phyloP scores from a whole-genome alignment of 2,888 invertebrate species.

The Cantharis lateralis region DNA sequence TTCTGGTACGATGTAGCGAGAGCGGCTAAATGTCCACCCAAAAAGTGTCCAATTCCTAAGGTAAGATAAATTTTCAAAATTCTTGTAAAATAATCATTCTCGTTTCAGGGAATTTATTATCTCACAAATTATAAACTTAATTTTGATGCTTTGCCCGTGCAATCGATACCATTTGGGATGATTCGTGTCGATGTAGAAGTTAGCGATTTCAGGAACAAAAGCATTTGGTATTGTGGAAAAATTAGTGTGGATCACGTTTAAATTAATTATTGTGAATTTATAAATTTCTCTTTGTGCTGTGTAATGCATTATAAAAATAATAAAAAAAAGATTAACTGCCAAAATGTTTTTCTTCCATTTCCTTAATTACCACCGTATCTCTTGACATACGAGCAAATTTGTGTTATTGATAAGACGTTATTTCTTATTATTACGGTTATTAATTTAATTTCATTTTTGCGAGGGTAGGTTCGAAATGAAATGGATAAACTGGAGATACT shows the following conservation, averaged over 20 bases:
- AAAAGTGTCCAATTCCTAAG: conserved; percentile 15
- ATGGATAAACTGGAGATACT: background rate
- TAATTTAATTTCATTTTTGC: background rate
- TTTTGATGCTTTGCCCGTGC: background rate
- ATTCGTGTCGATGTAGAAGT: background rate
- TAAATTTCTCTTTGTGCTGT: background rate
- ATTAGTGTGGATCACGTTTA: background rate
- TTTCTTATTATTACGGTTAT: background rate
- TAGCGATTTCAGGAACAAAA: background rate
- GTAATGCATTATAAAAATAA: background rate
- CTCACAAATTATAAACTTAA: conserved; percentile 23
- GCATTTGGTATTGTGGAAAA: background rate
- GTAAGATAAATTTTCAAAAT: background rate
- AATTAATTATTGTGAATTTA: background rate
- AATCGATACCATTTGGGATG: background rate
- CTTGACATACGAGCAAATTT: background rate
- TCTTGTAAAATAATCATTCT: background rate
- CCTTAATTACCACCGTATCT: background rate
- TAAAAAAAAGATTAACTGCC: background rate
- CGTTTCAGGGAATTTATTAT: conserved; percentile 24
- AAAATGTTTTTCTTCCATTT: background rate
- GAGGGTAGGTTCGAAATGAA: background rate
- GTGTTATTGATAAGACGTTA: background rate
- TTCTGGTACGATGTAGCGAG: conserved; percentile 6
- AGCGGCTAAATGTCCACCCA: background rate